A percentile compares a stretch with the other conserved stretches of the same genome.
phyloP scores from a whole-genome alignment of 1,140 invertebrate species.

The Panagrolaimus sp. region DNA sequence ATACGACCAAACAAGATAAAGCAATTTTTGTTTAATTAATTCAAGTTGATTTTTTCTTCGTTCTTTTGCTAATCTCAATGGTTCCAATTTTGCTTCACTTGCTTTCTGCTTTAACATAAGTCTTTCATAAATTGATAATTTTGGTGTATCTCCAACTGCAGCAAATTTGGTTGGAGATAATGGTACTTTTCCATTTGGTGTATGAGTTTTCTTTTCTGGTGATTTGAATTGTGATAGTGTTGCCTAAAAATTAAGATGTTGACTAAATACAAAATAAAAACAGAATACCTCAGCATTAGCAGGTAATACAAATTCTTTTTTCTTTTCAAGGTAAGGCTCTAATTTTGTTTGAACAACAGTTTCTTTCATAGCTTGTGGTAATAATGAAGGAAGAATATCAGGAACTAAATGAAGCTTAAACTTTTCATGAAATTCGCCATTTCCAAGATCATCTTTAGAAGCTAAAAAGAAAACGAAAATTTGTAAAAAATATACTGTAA shows the following conservation, averaged over 20 bases:
- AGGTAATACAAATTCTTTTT: background rate
- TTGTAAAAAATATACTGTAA: no score
- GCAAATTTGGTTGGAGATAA: background rate
- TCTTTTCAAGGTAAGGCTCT: background rate
- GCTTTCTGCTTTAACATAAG: background rate
- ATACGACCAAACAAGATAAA: background rate
- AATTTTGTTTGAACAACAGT: background rate
- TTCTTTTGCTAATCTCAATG: background rate
- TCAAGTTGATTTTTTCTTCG: background rate
- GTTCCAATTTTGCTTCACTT: background rate
- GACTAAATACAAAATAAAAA: background rate
- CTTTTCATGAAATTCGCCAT: slow-evolving; percentile 7
- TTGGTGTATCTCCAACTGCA: background rate
- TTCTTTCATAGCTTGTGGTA: background rate
- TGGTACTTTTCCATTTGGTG: background rate
- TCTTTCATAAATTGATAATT: background rate
- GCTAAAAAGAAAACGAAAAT: no score
- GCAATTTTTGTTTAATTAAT: background rate
- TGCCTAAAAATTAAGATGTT: background rate
- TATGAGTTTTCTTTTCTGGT: background rate
- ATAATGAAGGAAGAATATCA: background rate
- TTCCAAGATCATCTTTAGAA: background rate
- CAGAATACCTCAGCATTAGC: background rate
- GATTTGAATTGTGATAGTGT: background rate
- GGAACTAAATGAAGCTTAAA: background rate